Evolutionary conservation across 2,797 vertebrate genomes (phyloP).

Genomic region (Parambassis ranga): DNA sequence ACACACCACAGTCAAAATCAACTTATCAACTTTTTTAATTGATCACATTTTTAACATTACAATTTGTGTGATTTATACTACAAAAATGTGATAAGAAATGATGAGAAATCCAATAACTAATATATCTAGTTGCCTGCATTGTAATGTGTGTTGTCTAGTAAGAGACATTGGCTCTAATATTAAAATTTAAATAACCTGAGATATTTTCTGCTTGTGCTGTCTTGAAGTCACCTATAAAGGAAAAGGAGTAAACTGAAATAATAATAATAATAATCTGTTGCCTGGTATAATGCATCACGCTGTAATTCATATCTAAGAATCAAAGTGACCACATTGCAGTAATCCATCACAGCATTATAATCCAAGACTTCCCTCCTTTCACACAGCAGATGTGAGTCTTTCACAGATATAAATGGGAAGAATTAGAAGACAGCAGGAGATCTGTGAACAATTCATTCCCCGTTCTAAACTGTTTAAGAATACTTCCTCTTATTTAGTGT

Average conservation of each 20-base stretch:
- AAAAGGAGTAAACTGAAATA: neutral
- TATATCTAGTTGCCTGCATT: no score
- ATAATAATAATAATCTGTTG: neutral
- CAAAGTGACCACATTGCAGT: neutral
- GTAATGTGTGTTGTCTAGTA: no score
- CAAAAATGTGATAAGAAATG: constrained; percentile 11
- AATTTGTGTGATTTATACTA: constrained; percentile 17
- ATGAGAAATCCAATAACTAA: no score
- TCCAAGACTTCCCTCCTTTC: constrained; percentile 5
- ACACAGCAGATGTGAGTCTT: constrained; percentile 46
- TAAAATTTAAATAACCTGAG: constrained; percentile 11
- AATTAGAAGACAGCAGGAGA: constrained; percentile 14
- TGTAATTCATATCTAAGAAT: neutral
- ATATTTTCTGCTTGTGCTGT: neutral
- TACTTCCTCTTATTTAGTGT: constrained; percentile 12
- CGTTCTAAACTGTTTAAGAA: constrained; percentile 12
- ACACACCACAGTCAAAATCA: constrained; percentile 24
- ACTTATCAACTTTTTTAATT: constrained; percentile 40
- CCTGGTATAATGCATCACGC: neutral
- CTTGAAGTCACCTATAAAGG: constrained; percentile 2
- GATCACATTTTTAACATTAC: constrained; percentile 24
- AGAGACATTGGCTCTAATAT: no score
- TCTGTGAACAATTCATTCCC: constrained; percentile 18
- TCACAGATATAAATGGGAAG: constrained; percentile 34
- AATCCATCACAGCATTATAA: constrained; percentile 19